phyloP scores from a whole-genome alignment of 2,888 invertebrate species.

The Polymixis lichenea region DNA sequence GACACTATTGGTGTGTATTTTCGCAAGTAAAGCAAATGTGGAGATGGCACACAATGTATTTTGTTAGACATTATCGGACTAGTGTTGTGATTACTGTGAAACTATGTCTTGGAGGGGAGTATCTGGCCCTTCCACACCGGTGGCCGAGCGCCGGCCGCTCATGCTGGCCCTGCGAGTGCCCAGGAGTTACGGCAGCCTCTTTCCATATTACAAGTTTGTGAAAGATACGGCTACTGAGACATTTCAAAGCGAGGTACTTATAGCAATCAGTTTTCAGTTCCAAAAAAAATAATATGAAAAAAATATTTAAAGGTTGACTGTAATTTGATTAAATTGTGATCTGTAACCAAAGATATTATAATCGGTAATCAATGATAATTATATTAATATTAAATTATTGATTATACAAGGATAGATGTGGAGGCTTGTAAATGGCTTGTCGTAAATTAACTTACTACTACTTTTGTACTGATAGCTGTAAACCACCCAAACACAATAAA shows the following conservation, averaged over 20 bases:
- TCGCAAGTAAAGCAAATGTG: slow-evolving; percentile 73
- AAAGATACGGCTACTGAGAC: slow-evolving; percentile 85
- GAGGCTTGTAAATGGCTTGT: no score
- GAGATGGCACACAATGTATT: slow-evolving; percentile 79
- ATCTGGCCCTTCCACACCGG: slow-evolving; percentile 75
- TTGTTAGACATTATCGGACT: slow-evolving; percentile 74
- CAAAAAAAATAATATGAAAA: not conserved
- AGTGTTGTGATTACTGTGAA: slow-evolving; percentile 72
- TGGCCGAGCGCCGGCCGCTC: slow-evolving; percentile 83
- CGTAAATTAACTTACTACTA: no score
- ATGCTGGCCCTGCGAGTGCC: slow-evolving; percentile 85
- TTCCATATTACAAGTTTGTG: slow-evolving; percentile 91
- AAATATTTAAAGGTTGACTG: not conserved
- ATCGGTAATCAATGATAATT: not conserved
- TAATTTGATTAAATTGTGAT: slow-evolving; percentile 7
- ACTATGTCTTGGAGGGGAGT: slow-evolving; percentile 75
- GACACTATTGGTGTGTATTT: slow-evolving; percentile 43
- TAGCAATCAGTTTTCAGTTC: not conserved
- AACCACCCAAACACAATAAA: no score
- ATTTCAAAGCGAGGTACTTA: slow-evolving; percentile 82
- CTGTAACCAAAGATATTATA: not conserved
- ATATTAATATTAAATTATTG: no score
- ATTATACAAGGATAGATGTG: no score
- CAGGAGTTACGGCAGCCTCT: slow-evolving; percentile 91
- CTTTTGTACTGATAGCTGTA: no score